These are phyloP conservation scores for Anabacerthia variegaticeps DNA, from an alignment of 2,797 vertebrate species.

Conservation along the genomic window DNA sequence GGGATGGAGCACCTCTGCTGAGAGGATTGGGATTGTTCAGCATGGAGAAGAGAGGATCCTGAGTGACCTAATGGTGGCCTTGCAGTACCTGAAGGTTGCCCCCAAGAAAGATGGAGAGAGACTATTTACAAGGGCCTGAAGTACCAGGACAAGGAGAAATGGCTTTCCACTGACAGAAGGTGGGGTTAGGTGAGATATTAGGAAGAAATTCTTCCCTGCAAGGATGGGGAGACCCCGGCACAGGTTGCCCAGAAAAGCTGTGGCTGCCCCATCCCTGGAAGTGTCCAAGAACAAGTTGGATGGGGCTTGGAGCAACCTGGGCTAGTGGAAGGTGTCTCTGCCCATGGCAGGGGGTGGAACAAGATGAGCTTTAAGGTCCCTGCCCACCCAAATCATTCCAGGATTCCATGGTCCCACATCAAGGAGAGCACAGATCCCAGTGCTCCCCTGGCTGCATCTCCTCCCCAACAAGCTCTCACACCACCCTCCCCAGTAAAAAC, in stretches of 20 bases:
- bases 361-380: fast-evolving
- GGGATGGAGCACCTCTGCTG: neutral
- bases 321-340: fast-evolving
- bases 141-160: neutral
- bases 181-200: fast-evolving
- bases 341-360: fast-evolving
- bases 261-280: neutral
- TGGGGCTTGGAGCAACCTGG: fast-evolving
- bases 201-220: fast-evolving
- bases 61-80: neutral
- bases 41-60: neutral
- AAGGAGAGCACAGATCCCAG: neutral
- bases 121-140: neutral
- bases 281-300: neutral
- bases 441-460: neutral
- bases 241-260: neutral
- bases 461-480: fast-evolving
- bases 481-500: neutral
- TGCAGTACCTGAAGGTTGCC: neutral
- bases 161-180: neutral
- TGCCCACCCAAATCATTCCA: neutral
- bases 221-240: fast-evolving
- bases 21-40: neutral
- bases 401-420: fast-evolving
- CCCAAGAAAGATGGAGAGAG: neutral